phyloP scores from a whole-genome alignment of 92 coral and sea anemone species.

The Epizoanthus ramosus region DNA sequence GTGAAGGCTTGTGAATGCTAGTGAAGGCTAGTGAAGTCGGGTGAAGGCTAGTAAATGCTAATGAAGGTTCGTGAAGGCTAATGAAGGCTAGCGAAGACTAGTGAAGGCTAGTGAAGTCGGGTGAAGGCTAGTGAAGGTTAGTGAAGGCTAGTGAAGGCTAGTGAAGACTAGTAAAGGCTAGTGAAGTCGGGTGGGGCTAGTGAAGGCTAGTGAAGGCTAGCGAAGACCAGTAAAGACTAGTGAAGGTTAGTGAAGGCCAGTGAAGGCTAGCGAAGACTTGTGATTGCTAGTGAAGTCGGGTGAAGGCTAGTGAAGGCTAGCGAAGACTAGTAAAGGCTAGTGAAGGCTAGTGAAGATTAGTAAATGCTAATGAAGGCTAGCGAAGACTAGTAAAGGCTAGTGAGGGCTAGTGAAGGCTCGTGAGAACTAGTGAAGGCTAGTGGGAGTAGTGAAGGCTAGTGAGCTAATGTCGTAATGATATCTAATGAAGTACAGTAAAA shows the following conservation, averaged over 20 bases:
- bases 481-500: neutral
- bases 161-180: neutral
- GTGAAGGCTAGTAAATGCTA: neutral
- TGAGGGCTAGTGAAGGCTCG: neutral
- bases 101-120: neutral
- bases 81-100: neutral
- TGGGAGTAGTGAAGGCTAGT: neutral
- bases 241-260: neutral
- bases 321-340: neutral
- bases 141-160: neutral
- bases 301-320: neutral
- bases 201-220: neutral
- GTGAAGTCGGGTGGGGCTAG: neutral
- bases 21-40: neutral
- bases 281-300: neutral
- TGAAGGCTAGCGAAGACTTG: neutral
- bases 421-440: too few species aligned
- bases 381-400: neutral
- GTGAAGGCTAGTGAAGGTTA: too few species aligned
- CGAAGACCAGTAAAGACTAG: neutral
- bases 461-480: neutral
- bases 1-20: neutral
- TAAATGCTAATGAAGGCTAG: neutral
- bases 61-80: neutral
- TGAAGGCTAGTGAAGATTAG: neutral